Conservation (phyloP, 2,113 vertebrate genomes). For the Chauna torquata region DNA sequence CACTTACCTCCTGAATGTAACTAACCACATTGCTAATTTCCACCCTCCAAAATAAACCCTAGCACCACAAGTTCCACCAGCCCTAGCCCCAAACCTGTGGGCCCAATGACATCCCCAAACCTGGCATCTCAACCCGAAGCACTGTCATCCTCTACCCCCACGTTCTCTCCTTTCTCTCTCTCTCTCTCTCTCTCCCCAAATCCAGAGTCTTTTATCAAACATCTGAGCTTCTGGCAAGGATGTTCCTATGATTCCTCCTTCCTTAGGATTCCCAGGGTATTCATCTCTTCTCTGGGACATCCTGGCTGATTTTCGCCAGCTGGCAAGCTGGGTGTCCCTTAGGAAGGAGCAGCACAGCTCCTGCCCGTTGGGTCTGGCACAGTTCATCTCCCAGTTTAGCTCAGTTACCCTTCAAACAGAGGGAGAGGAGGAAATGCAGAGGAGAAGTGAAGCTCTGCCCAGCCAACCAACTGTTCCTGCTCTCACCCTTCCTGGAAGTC, state of each 20-base stretch:
- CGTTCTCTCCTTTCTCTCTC: background rate
- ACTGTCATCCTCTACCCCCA: background rate
- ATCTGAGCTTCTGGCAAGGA: background rate
- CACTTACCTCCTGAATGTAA: background rate
- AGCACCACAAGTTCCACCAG: background rate
- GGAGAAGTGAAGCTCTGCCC: background rate
- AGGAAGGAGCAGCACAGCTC: background rate
- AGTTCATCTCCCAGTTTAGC: background rate
- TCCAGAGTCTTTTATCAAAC: background rate
- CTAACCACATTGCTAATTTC: background rate
- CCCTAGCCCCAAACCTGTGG: background rate
- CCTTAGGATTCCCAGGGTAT: background rate
- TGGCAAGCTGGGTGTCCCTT: background rate
- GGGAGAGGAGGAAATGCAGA: background rate
- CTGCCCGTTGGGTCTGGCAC: background rate
- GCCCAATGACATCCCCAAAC: background rate
- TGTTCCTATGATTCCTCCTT: background rate
- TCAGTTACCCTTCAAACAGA: background rate
- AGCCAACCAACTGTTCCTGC: background rate
- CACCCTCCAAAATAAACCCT: background rate
- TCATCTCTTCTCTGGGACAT: background rate
- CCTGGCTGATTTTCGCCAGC: background rate
- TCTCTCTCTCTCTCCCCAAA: background rate
- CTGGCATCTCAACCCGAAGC: background rate
- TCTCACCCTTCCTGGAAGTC: background rate